Conservation (phyloP, 1,140 invertebrate species). For the Neodiprion virginianus region DNA sequence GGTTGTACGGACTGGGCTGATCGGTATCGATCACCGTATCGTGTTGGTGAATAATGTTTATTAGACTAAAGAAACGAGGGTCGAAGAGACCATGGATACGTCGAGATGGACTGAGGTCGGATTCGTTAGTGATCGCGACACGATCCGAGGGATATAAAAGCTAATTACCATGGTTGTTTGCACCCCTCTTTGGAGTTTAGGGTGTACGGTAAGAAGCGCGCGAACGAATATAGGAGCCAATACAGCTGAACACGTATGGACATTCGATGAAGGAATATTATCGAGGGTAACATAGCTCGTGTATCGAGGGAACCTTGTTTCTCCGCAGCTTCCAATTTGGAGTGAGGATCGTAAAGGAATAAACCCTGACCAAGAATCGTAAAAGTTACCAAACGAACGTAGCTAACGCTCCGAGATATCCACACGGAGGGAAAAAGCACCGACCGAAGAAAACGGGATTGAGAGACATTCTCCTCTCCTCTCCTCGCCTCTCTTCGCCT, state of each 20-base stretch:
- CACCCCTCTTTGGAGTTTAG: neutral
- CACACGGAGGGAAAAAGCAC: constrained; percentile 19
- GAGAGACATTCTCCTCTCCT: neutral
- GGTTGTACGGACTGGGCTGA: too few species aligned
- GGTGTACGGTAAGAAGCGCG: neutral
- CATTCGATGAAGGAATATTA: too few species aligned
- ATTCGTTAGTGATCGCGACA: too few species aligned
- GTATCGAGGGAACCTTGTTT: neutral
- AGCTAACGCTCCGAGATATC: constrained; percentile 11
- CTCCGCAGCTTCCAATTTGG: neutral
- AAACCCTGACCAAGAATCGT: constrained; percentile 26
- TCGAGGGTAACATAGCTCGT: too few species aligned
- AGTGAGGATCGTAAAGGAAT: constrained; percentile 35
- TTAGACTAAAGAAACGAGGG: too few species aligned
- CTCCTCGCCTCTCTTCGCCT: constrained; percentile 22
- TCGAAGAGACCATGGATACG: too few species aligned
- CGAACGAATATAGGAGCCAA: neutral
- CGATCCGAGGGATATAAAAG: neutral
- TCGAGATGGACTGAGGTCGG: too few species aligned
- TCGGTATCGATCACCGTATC: too few species aligned
- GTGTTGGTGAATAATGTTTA: too few species aligned
- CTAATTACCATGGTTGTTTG: neutral
- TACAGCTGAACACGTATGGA: neutral
- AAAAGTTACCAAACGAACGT: constrained; percentile 31
- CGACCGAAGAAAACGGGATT: neutral